phyloP scores from a whole-genome alignment of 2,888 invertebrate genomes.

The Ennomos erosarius region DNA sequence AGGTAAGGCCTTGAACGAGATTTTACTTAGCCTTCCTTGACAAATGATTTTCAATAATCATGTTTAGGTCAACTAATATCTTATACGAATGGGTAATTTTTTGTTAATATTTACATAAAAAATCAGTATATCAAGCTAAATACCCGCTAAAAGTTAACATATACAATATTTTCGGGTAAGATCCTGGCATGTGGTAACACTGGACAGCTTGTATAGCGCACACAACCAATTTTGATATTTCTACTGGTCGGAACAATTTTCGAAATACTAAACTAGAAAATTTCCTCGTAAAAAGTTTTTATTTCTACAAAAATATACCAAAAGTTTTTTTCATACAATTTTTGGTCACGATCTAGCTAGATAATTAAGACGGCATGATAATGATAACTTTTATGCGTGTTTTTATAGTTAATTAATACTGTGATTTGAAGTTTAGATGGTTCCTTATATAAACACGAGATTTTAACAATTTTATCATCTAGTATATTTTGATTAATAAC shows the following conservation, averaged over 20 bases:
- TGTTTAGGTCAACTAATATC: too few species aligned
- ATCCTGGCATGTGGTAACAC: conserved; percentile 41
- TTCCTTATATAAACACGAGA: too few species aligned
- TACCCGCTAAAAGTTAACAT: conserved; percentile 1
- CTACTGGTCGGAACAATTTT: conserved; percentile 54
- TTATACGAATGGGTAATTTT: too few species aligned
- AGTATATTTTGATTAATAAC: too few species aligned
- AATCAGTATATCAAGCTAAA: conserved; percentile 7
- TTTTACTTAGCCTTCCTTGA: too few species aligned
- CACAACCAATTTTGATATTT: conserved; percentile 53
- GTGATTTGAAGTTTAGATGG: neutral
- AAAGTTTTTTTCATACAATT: conserved; percentile 42
- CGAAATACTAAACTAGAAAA: conserved; percentile 52
- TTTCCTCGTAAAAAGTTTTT: conserved; percentile 51
- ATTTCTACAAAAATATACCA: conserved; percentile 69
- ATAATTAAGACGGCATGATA: conserved; percentile 42
- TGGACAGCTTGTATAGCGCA: conserved; percentile 31
- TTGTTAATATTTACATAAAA: too few species aligned
- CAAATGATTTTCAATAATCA: too few species aligned
- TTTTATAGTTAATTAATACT: conserved; percentile 9
- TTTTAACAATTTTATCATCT: too few species aligned
- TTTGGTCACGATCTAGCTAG: conserved; percentile 45
- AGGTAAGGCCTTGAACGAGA: too few species aligned
- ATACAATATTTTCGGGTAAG: conserved; percentile 8
- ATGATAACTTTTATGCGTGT: conserved; percentile 5